phyloP scores from a whole-genome alignment of 2,797 vertebrate species.

The Mergus octosetaceus region DNA sequence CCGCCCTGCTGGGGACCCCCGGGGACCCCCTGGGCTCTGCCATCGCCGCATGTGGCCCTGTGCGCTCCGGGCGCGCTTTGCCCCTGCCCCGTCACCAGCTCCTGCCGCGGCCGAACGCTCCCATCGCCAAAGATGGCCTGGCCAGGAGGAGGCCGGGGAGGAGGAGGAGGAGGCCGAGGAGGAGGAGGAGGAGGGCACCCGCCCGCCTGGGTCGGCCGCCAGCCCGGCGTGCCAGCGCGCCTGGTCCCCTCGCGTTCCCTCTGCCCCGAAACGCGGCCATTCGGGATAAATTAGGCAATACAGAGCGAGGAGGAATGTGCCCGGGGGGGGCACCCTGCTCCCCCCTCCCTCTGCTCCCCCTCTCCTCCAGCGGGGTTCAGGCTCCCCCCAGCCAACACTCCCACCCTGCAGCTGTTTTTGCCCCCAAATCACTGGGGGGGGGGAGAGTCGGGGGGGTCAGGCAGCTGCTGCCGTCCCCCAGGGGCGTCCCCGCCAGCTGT shows the following conservation, averaged over 20 bases:
- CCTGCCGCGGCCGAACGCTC: neutral
- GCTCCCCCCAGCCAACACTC: neutral
- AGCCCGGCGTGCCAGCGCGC: too few species aligned
- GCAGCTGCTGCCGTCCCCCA: neutral
- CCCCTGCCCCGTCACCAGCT: neutral
- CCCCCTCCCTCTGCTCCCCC: neutral
- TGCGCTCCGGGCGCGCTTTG: neutral
- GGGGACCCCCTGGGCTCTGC: neutral
- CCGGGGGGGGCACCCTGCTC: neutral
- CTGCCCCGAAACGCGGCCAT: neutral
- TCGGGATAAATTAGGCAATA: neutral
- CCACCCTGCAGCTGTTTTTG: neutral
- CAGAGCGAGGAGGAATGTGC: neutral
- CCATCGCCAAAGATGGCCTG: constrained; percentile 36
- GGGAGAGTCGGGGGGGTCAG: neutral
- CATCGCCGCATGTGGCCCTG: neutral
- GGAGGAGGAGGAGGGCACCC: neutral
- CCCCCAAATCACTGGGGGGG: neutral
- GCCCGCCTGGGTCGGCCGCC: neutral
- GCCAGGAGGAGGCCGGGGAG: neutral
- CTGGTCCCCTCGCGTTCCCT: neutral
- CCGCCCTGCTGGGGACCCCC: neutral
- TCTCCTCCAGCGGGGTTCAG: too few species aligned
- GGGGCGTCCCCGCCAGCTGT: neutral
- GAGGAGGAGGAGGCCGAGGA: neutral